Evolutionary conservation across 1,140 invertebrate species (phyloP).

Genomic region (Drosophila pseudoobscura): DNA sequence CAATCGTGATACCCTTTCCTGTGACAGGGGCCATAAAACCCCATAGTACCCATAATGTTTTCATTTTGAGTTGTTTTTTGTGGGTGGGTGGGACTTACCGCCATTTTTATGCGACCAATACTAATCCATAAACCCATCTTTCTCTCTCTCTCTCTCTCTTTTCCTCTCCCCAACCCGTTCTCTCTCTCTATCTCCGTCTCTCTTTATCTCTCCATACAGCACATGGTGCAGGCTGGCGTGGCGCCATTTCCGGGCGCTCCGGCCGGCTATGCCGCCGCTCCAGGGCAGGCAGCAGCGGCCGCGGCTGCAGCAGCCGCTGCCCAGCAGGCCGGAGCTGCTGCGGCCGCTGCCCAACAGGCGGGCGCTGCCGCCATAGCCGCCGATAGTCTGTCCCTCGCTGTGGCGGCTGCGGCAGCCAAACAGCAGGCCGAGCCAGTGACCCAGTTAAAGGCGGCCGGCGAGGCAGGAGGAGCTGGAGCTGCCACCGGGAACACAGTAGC

Average conservation of each 20-base stretch:
- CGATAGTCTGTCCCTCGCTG: constrained; percentile 86
- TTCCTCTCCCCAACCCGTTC: constrained; percentile 13
- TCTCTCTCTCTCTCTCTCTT: constrained; percentile 18
- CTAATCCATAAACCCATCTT: constrained; percentile 57
- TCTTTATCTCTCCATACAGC: constrained; percentile 86
- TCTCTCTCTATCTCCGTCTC: constrained; percentile 1
- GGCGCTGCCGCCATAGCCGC: constrained; percentile 72
- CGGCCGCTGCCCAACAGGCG: constrained; percentile 83
- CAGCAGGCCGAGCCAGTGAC: constrained; percentile 83
- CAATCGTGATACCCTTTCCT: too few species aligned
- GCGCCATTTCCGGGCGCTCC: constrained; percentile 91
- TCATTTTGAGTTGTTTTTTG: constrained; percentile 4
- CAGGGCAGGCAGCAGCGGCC: constrained; percentile 88
- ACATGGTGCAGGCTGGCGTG: constrained; percentile 97
- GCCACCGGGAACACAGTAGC: constrained; percentile 44
- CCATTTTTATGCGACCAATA: constrained; percentile 37
- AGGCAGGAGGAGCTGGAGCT: constrained; percentile 23
- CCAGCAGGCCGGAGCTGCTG: constrained; percentile 84
- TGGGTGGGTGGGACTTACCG: constrained; percentile 10
- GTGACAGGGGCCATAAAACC: neutral
- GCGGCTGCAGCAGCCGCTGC: constrained; percentile 85
- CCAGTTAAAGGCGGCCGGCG: constrained; percentile 84
- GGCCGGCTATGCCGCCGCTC: constrained; percentile 88
- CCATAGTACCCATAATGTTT: constrained; percentile 20
- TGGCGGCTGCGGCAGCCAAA: constrained; percentile 86